phyloP scores from a whole-genome alignment of 2,888 invertebrate species.

The Leucozona laternaria region DNA sequence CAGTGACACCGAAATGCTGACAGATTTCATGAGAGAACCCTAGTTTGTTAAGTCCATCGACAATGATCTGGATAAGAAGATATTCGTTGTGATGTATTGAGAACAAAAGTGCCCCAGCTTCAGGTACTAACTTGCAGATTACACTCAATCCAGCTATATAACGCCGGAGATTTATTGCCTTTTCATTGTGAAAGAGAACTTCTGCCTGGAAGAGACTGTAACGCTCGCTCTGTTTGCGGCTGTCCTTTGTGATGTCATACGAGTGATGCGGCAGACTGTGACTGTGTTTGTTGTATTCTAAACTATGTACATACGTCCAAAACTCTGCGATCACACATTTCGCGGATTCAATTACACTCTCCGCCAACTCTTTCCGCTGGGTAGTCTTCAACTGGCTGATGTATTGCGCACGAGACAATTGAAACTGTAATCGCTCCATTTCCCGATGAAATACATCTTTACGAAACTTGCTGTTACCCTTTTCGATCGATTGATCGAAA shows the following conservation, averaged over 20 bases:
- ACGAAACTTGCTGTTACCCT: conserved; percentile 59
- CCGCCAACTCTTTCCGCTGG: conserved; percentile 33
- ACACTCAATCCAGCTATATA: conserved; percentile 79
- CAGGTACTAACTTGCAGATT: conserved; percentile 77
- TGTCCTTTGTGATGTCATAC: conserved; percentile 77
- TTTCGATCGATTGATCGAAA: conserved; percentile 76
- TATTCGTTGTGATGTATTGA: conserved; percentile 78
- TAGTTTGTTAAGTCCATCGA: conserved; percentile 79
- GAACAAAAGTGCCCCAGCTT: conserved; percentile 75
- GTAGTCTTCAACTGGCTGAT: conserved; percentile 33
- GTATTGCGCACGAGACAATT: conserved; percentile 78
- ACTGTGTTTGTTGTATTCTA: conserved; percentile 79
- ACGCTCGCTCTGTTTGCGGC: conserved; percentile 13
- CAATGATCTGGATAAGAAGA: conserved; percentile 79
- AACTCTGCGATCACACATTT: conserved; percentile 80
- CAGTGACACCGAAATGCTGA: conserved; percentile 80
- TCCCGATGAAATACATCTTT: conserved; percentile 79
- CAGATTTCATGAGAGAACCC: conserved; percentile 80
- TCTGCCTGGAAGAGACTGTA: conserved; percentile 77
- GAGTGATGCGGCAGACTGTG: conserved; percentile 79
- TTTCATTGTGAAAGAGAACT: conserved; percentile 78
- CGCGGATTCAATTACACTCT: conserved; percentile 76
- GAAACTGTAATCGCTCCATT: conserved; percentile 79
- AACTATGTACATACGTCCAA: conserved; percentile 80
- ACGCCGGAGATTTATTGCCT: conserved; percentile 79